phyloP scores from a whole-genome alignment of 2,888 invertebrate genomes.

The Melitaea athalia region DNA sequence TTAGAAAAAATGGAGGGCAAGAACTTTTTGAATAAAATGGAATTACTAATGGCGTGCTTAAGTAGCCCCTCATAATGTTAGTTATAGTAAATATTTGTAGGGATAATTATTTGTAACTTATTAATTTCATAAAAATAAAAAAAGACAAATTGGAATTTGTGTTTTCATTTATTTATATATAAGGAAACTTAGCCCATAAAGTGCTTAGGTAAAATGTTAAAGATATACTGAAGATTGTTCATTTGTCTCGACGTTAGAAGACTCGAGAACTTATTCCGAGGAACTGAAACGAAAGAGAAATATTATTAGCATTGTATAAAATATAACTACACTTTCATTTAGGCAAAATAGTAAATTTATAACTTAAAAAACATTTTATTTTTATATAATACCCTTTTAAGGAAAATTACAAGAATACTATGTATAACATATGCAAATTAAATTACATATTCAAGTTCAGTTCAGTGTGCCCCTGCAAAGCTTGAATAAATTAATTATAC shows the following conservation, averaged over 20 bases:
- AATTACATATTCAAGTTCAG: no score
- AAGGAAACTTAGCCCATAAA: slow-evolving; percentile 73
- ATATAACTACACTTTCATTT: neutral
- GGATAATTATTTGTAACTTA: slow-evolving; percentile 11
- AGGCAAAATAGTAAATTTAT: no score
- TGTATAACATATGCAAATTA: no score
- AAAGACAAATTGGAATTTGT: slow-evolving; percentile 49
- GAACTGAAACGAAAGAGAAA: slow-evolving; percentile 63
- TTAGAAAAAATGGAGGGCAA: slow-evolving; percentile 98
- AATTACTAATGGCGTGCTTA: slow-evolving; percentile 95
- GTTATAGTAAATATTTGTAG: slow-evolving; percentile 10
- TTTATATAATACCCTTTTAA: no score
- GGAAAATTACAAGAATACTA: no score
- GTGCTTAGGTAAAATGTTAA: slow-evolving; percentile 80
- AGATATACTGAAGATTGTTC: slow-evolving; percentile 81
- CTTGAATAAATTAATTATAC: no score
- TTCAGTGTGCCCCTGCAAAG: no score
- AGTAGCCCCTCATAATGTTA: slow-evolving; percentile 85
- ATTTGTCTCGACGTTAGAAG: slow-evolving; percentile 63
- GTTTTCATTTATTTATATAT: slow-evolving; percentile 64
- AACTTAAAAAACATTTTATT: no score
- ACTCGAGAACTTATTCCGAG: slow-evolving; percentile 61
- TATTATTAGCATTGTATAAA: neutral
- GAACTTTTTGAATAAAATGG: slow-evolving; percentile 98
- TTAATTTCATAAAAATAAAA: slow-evolving; percentile 37